phyloP scores from a whole-genome alignment of 2,113 vertebrate genomes.

The Oxygymnocypris stewartii region DNA sequence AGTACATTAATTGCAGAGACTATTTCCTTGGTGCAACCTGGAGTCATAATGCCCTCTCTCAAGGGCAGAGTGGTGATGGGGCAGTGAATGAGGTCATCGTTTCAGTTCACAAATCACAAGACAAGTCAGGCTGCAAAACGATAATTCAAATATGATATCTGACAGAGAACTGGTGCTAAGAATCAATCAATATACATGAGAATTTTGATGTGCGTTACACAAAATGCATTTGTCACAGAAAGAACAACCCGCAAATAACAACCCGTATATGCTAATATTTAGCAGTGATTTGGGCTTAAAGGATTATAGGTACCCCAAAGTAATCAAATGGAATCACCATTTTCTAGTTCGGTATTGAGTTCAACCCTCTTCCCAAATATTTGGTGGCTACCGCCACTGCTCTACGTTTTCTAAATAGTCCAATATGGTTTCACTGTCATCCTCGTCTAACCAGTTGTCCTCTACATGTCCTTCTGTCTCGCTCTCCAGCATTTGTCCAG shows the following conservation, averaged over 20 bases:
- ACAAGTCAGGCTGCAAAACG: neutral
- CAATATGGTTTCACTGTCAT: constrained; percentile 69
- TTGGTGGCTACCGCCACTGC: constrained; percentile 80
- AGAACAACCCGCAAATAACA: neutral
- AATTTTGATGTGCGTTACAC: constrained; percentile 8
- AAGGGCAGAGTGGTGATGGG: neutral
- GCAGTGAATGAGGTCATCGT: neutral
- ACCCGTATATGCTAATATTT: constrained; percentile 38
- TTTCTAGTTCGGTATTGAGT: neutral
- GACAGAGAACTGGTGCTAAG: neutral
- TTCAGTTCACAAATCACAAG: neutral
- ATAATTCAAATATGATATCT: constrained; percentile 18
- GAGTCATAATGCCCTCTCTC: constrained; percentile 1
- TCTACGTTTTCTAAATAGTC: constrained; percentile 93
- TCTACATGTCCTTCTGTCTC: constrained; percentile 45
- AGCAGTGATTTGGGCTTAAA: constrained; percentile 15
- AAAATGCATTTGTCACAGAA: constrained; percentile 1
- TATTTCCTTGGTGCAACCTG: neutral
- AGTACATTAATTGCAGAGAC: neutral
- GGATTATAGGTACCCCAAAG: constrained; percentile 14
- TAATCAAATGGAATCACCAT: constrained; percentile 1
- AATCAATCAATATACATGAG: neutral
- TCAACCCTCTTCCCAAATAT: neutral
- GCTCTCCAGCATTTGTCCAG: constrained; percentile 48
- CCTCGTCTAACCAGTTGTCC: constrained; percentile 73